These are phyloP conservation scores for Phrixothrix hirtus DNA, from an alignment of 2,888 invertebrate species.

Conservation along the genomic window DNA sequence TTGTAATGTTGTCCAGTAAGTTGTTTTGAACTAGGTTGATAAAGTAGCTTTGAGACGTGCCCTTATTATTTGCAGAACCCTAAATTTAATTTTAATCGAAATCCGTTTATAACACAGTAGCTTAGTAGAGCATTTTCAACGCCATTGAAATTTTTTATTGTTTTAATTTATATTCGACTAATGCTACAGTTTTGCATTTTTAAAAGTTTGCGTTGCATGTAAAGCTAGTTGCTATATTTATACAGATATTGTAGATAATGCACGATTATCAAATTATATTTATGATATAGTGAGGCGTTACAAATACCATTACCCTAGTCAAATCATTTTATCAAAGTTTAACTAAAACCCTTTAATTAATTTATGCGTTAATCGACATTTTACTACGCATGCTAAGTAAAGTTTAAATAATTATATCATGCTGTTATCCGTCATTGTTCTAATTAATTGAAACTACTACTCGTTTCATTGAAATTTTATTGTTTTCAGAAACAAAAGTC, in stretches of 20 bases:
- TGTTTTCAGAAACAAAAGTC: too few relatives aligned
- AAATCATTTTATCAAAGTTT: conserved; percentile 9
- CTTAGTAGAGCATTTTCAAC: conserved; percentile 15
- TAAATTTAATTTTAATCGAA: conserved; percentile 16
- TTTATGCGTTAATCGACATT: conserved; percentile 4
- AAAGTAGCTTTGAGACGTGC: conserved; percentile 24
- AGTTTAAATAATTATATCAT: too few relatives aligned
- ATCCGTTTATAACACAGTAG: conserved; percentile 19
- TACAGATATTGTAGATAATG: conserved; percentile 7
- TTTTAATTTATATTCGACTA: conserved; percentile 18
- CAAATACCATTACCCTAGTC: conserved; percentile 19
- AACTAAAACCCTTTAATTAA: neutral
- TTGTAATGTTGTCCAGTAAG: conserved; percentile 25
- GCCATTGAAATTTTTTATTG: conserved; percentile 6
- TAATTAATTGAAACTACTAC: neutral
- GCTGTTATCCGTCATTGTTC: neutral
- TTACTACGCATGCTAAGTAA: too few relatives aligned
- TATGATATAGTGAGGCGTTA: conserved; percentile 20
- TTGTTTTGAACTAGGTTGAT: conserved; percentile 21
- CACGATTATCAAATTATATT: conserved; percentile 16
- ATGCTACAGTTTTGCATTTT: conserved; percentile 16
- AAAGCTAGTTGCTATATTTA: conserved; percentile 20
- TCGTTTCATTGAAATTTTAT: too few relatives aligned
- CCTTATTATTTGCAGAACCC: conserved; percentile 11
- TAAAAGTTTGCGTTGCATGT: conserved; percentile 22